A percentile compares a stretch with the other conserved stretches of the same genome.
Evolutionary conservation across 1,140 invertebrate genomes (phyloP).

Genomic region (Ganaspis sp.): DNA sequence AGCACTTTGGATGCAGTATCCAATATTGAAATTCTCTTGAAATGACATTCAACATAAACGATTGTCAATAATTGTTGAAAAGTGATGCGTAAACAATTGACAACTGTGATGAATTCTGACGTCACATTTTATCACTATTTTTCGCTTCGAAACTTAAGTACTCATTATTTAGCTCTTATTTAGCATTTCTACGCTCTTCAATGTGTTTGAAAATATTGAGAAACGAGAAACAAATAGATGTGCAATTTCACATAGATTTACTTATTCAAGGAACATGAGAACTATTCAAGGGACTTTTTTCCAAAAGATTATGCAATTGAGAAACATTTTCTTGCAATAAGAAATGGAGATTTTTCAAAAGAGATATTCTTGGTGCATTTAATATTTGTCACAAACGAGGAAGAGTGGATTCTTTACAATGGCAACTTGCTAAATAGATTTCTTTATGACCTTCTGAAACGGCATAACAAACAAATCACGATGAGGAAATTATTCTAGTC

Average conservation of each 20-base stretch:
- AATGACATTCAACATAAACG: neutral
- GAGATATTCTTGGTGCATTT: neutral
- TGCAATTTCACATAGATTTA: neutral
- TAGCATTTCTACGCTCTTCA: too few species aligned
- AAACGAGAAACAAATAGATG: neutral
- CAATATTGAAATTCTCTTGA: neutral
- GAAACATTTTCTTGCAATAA: neutral
- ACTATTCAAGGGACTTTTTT: neutral
- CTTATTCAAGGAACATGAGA: neutral
- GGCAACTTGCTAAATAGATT: neutral
- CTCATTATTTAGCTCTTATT: too few species aligned
- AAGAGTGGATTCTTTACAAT: neutral
- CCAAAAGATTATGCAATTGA: neutral
- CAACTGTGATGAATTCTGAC: too few species aligned
- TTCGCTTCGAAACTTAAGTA: too few species aligned
- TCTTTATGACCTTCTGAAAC: neutral
- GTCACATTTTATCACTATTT: too few species aligned
- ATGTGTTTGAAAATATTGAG: neutral
- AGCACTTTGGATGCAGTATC: neutral
- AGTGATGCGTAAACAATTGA: too few species aligned
- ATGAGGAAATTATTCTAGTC: neutral
- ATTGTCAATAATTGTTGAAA: neutral
- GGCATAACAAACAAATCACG: slow-evolving; percentile 8
- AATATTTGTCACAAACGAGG: slow-evolving; percentile 1
- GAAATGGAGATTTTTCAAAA: neutral